Conservation (phyloP, 1,140 invertebrate species). For the Melitaea cinxia region DNA sequence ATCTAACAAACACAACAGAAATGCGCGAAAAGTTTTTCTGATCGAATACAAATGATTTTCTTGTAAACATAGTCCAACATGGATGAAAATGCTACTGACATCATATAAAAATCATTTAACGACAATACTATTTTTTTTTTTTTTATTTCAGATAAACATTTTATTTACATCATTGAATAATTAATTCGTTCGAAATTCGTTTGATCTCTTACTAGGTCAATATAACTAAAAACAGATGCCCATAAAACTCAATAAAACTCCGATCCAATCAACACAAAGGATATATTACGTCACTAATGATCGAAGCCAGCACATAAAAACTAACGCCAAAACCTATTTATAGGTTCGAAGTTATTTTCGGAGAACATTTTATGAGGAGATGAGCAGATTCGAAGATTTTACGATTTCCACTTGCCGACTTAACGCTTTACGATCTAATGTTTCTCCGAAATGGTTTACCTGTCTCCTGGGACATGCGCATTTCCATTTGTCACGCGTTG, state of each 20-base stretch:
- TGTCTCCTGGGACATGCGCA: constrained; percentile 9
- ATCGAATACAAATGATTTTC: too few relatives aligned
- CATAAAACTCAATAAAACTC: constrained; percentile 1
- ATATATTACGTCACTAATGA: constrained; percentile 8
- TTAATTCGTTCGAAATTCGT: background rate
- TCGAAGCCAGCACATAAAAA: constrained; percentile 33
- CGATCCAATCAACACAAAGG: constrained; percentile 12
- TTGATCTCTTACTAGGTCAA: background rate
- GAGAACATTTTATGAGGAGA: constrained; percentile 47
- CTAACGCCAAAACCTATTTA: constrained; percentile 42
- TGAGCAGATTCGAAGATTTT: constrained; percentile 48
- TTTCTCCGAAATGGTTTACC: constrained; percentile 34
- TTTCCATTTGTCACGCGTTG: constrained; percentile 22
- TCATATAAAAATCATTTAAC: too few relatives aligned
- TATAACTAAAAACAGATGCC: constrained; percentile 9
- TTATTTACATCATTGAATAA: too few relatives aligned
- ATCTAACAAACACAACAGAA: too few relatives aligned
- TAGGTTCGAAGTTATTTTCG: constrained; percentile 40
- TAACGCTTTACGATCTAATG: constrained; percentile 44
- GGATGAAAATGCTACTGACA: too few relatives aligned
- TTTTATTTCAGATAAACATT: too few relatives aligned
- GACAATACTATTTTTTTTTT: too few relatives aligned
- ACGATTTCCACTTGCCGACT: constrained; percentile 40
- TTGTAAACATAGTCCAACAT: too few relatives aligned
- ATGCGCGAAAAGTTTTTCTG: too few relatives aligned